phyloP scores from a whole-genome alignment of 2,113 vertebrate genomes.

The Chrysemys picta region DNA sequence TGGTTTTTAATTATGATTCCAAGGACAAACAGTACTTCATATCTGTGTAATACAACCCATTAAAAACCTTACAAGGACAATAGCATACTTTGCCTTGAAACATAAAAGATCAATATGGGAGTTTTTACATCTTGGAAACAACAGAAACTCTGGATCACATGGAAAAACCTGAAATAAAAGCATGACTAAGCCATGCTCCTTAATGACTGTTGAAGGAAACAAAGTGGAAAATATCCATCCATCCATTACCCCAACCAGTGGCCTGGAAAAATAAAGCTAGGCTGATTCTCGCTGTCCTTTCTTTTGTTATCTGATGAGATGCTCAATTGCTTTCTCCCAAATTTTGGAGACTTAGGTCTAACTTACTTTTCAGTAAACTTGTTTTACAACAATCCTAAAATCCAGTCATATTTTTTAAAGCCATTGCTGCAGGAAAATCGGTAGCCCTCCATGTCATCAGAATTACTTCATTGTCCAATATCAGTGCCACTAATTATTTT shows the following conservation, averaged over 20 bases:
- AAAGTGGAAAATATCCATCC: slow-evolving; percentile 36
- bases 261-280: slow-evolving; percentile 46
- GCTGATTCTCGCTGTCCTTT: not conserved
- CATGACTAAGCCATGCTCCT: slow-evolving; percentile 29
- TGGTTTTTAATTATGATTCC: not conserved
- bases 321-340: slow-evolving; percentile 40
- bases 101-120: slow-evolving; percentile 2
- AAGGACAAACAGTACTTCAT: not conserved
- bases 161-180: slow-evolving; percentile 7
- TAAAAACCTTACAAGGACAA: not conserved
- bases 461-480: not conserved
- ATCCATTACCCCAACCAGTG: not conserved
- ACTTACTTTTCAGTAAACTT: slow-evolving; percentile 14
- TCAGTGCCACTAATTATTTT: not conserved
- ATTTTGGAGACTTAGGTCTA: not conserved
- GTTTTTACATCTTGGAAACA: not conserved
- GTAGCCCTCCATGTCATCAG: not conserved
- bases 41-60: rapidly evolving
- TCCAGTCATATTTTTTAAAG: not conserved
- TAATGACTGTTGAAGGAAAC: slow-evolving; percentile 29
- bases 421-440: not conserved
- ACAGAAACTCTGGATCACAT: not conserved
- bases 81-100: not conserved
- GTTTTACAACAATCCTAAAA: slow-evolving; percentile 11
- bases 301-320: slow-evolving; percentile 19